phyloP scores from a whole-genome alignment of 2,888 invertebrate species.

The Xanthorhoe spadicearia region DNA sequence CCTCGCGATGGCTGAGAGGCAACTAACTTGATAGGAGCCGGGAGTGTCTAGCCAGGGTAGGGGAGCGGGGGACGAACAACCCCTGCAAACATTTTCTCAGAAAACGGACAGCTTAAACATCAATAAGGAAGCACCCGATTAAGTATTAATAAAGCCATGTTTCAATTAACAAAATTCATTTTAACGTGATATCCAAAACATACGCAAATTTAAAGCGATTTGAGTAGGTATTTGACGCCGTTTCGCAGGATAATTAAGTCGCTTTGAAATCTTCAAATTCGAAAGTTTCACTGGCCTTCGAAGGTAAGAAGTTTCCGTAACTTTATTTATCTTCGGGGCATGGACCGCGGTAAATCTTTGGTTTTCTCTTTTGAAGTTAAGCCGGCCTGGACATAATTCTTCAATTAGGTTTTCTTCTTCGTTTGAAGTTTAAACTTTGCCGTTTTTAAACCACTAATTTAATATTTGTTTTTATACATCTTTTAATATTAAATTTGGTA shows the following conservation, averaged over 20 bases:
- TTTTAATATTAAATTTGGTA: no score
- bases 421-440: slow-evolving; percentile 24
- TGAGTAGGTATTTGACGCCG: no score
- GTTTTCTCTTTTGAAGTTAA: slow-evolving; percentile 50
- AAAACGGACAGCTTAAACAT: slow-evolving; percentile 66
- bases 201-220: slow-evolving; percentile 51
- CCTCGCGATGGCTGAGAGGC: slow-evolving; percentile 55
- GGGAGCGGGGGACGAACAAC: slow-evolving; percentile 56
- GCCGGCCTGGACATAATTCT: slow-evolving; percentile 41
- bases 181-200: slow-evolving; percentile 57
- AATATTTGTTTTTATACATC: not conserved
- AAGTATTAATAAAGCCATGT: slow-evolving; percentile 64
- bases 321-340: slow-evolving; percentile 58
- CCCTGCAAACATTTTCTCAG: slow-evolving; percentile 62
- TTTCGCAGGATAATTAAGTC: slow-evolving; percentile 56
- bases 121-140: slow-evolving; percentile 68
- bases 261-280: slow-evolving; percentile 54
- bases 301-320: slow-evolving; percentile 52
- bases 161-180: slow-evolving; percentile 60
- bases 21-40: slow-evolving; percentile 60
- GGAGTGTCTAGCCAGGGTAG: slow-evolving; percentile 73
- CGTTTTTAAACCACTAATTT: not conserved
- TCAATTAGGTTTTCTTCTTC: slow-evolving; percentile 38
- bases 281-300: slow-evolving; percentile 47
- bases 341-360: slow-evolving; percentile 53